Evolutionary conservation across 2,113 vertebrate genomes (phyloP).

Genomic region (Leuciscus idus): DNA sequence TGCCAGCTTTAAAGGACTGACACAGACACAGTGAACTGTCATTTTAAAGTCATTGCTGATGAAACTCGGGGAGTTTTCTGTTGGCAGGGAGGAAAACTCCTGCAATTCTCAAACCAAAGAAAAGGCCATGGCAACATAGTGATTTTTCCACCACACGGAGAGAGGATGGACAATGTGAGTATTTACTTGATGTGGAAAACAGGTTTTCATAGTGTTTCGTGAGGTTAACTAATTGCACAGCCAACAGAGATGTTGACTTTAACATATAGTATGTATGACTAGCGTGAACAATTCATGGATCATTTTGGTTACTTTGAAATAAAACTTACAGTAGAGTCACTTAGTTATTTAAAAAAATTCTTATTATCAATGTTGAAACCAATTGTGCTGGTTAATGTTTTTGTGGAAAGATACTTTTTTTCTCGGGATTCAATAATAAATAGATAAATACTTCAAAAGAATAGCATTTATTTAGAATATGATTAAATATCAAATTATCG

Average conservation of each 20-base stretch:
- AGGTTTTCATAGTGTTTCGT: neutral
- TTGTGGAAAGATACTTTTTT: neutral
- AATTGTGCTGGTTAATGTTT: neutral
- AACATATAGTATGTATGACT: neutral
- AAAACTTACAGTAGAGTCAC: neutral
- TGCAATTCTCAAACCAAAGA: neutral
- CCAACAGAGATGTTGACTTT: no score
- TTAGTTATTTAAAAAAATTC: neutral
- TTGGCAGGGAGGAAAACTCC: neutral
- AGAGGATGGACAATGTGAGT: neutral
- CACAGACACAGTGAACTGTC: neutral
- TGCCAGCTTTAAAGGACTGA: neutral
- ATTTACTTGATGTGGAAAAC: neutral
- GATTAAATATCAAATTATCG: neutral
- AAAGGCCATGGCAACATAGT: neutral
- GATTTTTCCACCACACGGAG: neutral
- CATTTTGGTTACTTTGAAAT: neutral
- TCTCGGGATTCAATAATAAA: neutral
- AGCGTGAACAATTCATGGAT: neutral
- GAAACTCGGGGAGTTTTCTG: neutral
- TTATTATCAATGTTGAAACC: neutral
- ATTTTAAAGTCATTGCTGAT: neutral
- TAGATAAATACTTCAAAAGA: neutral
- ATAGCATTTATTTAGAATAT: neutral
- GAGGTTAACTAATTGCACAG: conserved; percentile 28